These are phyloP conservation scores for Rhabdomys dilectus DNA, from an alignment of 2,113 vertebrate species.

Conservation along the genomic window DNA sequence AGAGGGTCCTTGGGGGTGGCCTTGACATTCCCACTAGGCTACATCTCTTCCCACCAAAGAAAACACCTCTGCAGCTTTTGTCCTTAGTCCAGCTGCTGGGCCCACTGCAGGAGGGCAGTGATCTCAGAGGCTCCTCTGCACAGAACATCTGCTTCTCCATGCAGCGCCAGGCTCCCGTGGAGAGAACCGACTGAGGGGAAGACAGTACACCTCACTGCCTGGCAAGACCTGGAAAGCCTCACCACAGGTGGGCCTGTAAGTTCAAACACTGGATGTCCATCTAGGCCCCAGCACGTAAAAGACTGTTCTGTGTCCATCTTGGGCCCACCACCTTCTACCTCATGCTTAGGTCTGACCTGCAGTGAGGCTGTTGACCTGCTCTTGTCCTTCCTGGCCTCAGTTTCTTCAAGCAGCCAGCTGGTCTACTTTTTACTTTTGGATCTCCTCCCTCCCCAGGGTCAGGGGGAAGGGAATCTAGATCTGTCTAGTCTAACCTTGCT, in stretches of 20 bases:
- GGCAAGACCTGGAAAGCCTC: neutral
- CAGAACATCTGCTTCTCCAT: constrained; percentile 54
- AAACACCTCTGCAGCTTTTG: neutral
- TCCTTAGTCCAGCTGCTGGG: constrained; percentile 5
- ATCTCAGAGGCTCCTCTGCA: neutral
- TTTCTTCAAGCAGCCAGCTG: neutral
- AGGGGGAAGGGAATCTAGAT: neutral
- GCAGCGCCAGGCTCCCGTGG: neutral
- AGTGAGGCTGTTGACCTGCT: neutral
- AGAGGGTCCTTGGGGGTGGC: neutral
- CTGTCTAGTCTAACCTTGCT: neutral
- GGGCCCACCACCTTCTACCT: neutral
- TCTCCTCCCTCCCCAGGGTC: neutral
- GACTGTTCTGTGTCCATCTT: neutral
- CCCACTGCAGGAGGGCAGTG: neutral
- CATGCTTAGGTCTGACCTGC: neutral
- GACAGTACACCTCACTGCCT: neutral
- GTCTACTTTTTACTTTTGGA: neutral
- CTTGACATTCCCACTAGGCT: neutral
- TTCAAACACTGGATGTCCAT: neutral
- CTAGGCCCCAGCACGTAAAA: neutral
- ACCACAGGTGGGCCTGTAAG: neutral
- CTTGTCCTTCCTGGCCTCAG: neutral
- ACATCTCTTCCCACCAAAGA: constrained; percentile 1
- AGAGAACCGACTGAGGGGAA: neutral